These are phyloP conservation scores for Luehdorfia chinensis DNA, from an alignment of 1,140 invertebrate species.

Conservation along the genomic window DNA sequence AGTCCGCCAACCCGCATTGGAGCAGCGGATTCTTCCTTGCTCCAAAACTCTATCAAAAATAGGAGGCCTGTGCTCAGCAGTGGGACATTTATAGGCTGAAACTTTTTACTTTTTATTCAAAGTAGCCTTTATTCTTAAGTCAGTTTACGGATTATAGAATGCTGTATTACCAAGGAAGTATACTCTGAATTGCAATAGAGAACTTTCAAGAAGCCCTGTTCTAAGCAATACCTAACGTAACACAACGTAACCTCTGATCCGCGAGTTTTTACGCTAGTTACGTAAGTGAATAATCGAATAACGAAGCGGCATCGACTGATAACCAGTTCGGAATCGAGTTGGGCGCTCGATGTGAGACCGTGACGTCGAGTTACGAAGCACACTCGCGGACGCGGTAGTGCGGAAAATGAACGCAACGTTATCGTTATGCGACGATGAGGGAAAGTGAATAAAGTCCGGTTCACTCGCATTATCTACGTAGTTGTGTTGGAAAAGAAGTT, in stretches of 20 bases:
- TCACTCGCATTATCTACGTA: neutral
- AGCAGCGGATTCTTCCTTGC: no score
- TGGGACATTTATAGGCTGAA: no score
- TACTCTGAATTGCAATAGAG: no score
- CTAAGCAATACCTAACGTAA: constrained; percentile 24
- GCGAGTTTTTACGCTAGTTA: constrained; percentile 35
- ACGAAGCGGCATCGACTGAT: constrained; percentile 35
- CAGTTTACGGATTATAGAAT: no score
- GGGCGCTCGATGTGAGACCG: constrained; percentile 18
- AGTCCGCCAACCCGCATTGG: no score
- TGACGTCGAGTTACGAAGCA: constrained; percentile 19
- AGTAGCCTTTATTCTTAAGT: no score
- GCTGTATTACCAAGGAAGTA: no score
- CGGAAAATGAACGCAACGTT: constrained; percentile 7
- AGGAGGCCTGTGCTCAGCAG: no score
- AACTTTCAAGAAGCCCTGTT: constrained; percentile 3
- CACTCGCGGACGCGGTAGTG: constrained; percentile 25
- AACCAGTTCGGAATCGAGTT: constrained; percentile 35
- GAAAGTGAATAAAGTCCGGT: neutral
- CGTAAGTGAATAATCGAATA: constrained; percentile 39
- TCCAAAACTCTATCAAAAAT: no score
- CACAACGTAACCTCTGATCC: constrained; percentile 35
- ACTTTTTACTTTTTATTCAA: no score
- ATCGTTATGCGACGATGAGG: neutral
- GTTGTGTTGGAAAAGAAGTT: no score